Evolutionary conservation across 53 echinoderm and acorn worm species (phyloP).

Genomic region (Temnopleurus reevesii): DNA sequence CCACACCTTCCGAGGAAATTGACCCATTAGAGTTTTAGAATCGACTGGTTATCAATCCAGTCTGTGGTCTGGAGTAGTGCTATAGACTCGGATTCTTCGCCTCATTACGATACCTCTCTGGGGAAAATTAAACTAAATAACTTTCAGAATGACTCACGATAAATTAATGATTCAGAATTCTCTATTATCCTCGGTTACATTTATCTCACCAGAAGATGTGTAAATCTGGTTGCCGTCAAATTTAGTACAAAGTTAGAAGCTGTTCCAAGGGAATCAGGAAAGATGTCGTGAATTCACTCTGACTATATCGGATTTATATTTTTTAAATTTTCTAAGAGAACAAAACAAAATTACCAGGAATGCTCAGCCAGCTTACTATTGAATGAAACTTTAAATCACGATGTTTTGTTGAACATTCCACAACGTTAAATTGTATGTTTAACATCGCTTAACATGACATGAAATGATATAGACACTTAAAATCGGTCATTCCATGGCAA

Average conservation of each 20-base stretch:
- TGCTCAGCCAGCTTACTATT: not conserved
- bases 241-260: not conserved
- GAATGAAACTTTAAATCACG: not conserved
- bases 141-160: slow-evolving; percentile 9
- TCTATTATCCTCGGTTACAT: not conserved
- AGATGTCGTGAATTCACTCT: too few species aligned
- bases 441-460: not conserved
- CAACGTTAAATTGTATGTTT: not conserved
- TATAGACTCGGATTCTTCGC: not conserved
- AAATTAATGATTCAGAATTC: not conserved
- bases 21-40: slow-evolving; percentile 6
- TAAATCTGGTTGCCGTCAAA: not conserved
- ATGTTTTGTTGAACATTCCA: not conserved
- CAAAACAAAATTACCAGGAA: not conserved
- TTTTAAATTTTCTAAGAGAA: too few species aligned
- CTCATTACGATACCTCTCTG: slow-evolving; percentile 3
- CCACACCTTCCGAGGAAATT: slow-evolving; percentile 26
- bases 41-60: slow-evolving; percentile 11
- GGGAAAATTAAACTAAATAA: not conserved
- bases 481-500: not conserved
- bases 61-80: not conserved
- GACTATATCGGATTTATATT: too few species aligned
- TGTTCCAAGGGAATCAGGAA: too few species aligned
- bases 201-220: not conserved
- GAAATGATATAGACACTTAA: not conserved